phyloP scores from a whole-genome alignment of 1,140 invertebrate genomes.

The Brachionus sp. region DNA sequence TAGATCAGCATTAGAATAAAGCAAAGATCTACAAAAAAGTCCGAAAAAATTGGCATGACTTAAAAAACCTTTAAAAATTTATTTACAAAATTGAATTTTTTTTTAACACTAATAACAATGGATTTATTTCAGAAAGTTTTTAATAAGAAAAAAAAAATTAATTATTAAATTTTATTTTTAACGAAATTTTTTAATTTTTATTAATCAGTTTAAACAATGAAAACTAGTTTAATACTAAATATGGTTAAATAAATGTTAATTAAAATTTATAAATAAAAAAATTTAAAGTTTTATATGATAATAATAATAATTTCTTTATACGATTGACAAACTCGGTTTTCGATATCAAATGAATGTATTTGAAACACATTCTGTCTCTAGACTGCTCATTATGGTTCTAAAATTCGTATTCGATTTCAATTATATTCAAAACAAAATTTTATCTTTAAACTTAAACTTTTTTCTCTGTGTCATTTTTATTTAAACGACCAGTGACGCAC shows the following conservation, averaged over 20 bases:
- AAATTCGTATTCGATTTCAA: conserved; percentile 4
- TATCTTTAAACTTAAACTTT: neutral
- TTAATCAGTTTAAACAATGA: neutral
- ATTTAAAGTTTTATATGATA: neutral
- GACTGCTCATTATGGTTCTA: neutral
- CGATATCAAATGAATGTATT: neutral
- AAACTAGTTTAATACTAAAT: neutral
- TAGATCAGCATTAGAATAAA: too few species aligned
- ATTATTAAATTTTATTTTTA: neutral
- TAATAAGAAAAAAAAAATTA: neutral
- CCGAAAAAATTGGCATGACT: too few species aligned
- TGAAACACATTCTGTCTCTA: neutral
- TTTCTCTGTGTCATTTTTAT: neutral
- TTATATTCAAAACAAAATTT: conserved; percentile 28
- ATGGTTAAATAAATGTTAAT: conserved; percentile 10
- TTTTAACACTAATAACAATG: too few species aligned
- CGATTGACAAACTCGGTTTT: neutral
- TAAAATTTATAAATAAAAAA: neutral
- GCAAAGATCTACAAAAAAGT: too few species aligned
- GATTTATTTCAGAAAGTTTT: neutral
- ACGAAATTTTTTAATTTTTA: neutral
- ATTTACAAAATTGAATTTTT: too few species aligned
- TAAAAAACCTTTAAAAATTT: too few species aligned
- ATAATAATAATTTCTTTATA: conserved; percentile 1
- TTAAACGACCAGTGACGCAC: conserved; percentile 36